Evolutionary conservation across 1,140 invertebrate species (phyloP), one percentile per base, ranked within the genome.

Genomic region (Halictus rubicundus): DNA sequence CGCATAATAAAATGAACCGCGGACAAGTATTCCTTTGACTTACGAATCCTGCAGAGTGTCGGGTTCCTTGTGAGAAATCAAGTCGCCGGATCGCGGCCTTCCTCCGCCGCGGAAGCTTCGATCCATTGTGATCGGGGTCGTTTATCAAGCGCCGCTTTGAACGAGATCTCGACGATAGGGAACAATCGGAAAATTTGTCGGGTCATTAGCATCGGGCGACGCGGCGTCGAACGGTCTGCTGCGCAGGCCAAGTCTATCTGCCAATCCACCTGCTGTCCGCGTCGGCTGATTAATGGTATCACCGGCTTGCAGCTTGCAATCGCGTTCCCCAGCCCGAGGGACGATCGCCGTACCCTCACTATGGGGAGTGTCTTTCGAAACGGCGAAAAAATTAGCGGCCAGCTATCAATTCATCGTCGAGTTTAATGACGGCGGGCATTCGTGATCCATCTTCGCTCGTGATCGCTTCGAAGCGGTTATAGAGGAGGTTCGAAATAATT

Each of bases 121-220:
- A 74, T 49, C 64, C 83, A 68, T 80, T 66, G 78, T 64, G 72
- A 81, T 73, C 59, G 54, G 64, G 70, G 65, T 78, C 82, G 82
- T 84, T 71, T 64, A 65, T 73, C 77, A 65, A 78, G n/a, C 39
- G 0, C 21, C 25, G 16, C 27, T 32, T 7, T 32, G 46, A 12
- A 46, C 8, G 49, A 52, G 68, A 70, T 59, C 61, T 12, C 61
- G 61, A 79, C 19, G 77, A 65, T 61, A 61, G 63, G 21, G 82
- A 73, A 72, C 82, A 81, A 84, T 77, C 77, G 78, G 82, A 77
- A 85, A 84, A 85, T 85, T 85, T 85, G 83, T 84, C 78, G 78
- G 83, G 72, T 84, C 82, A 81, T 85, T 84, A 84, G 82, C 83
- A 84, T 77, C 27, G 46, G 37, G 42, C n/a, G 66, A 68, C 49